Conservation (phyloP, 2,113 vertebrate genomes). For the Bos taurus region DNA sequence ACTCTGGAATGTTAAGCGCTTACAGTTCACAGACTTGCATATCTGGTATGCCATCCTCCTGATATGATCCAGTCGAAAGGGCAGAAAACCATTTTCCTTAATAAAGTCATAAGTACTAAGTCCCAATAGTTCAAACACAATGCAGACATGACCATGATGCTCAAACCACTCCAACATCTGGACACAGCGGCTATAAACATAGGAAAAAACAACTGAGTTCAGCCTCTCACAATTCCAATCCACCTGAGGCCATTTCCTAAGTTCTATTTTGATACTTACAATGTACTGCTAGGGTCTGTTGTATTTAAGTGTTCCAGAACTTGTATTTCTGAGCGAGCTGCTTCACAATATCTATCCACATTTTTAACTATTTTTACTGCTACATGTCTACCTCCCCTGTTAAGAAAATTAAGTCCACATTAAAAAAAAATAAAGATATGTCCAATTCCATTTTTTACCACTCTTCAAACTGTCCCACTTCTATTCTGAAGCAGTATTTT, state of each 20-base stretch:
- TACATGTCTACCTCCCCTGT: constrained; percentile 78
- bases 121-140: constrained; percentile 90
- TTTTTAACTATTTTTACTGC: constrained; percentile 96
- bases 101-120: constrained; percentile 95
- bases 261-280: constrained; percentile 63
- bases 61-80: constrained; percentile 89
- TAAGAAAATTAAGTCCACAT: constrained; percentile 30
- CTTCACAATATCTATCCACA: constrained; percentile 87
- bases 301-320: constrained; percentile 87
- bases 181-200: constrained; percentile 84
- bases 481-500: background rate
- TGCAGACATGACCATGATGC: constrained; percentile 88
- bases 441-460: background rate
- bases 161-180: constrained; percentile 93
- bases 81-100: constrained; percentile 92
- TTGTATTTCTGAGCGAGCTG: constrained; percentile 88
- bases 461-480: background rate
- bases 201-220: background rate
- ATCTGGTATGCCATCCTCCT: constrained; percentile 90
- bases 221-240: background rate
- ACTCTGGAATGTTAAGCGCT: constrained; percentile 66
- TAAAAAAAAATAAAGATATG: background rate
- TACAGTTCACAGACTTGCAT: constrained; percentile 89
- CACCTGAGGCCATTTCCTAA: background rate
- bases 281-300: constrained; percentile 78